Conservation (phyloP, 2,888 invertebrate genomes). For the Ophion slaviceki region DNA sequence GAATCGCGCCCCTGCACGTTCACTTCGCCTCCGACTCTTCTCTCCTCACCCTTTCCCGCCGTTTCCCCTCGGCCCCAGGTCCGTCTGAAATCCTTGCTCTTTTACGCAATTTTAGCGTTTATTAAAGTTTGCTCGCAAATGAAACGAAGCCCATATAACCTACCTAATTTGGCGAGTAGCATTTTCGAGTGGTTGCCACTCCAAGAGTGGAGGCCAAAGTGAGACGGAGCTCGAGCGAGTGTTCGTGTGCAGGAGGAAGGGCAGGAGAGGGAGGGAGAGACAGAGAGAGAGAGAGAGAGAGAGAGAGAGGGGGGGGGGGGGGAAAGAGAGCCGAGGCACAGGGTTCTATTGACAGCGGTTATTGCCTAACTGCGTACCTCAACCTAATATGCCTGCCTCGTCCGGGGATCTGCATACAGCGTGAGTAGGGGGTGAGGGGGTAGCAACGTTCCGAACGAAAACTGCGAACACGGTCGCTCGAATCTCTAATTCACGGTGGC, state of each 20-base stretch:
- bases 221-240: conserved; percentile 69
- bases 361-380: conserved; percentile 84
- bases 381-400: conserved; percentile 83
- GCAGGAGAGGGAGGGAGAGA: conserved; percentile 36
- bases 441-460: conserved; percentile 78
- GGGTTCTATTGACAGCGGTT: conserved; percentile 84
- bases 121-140: conserved; percentile 84
- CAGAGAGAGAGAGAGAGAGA: conserved; percentile 43
- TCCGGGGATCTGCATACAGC: conserved; percentile 80
- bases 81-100: conserved; percentile 84
- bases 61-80: conserved; percentile 53
- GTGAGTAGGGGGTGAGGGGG: conserved; percentile 58
- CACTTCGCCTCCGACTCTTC: conserved; percentile 2
- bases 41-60: conserved; percentile 9
- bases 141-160: conserved; percentile 84
- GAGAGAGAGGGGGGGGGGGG: conserved; percentile 53
- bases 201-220: conserved; percentile 70
- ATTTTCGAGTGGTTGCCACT: conserved; percentile 83
- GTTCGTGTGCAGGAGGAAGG: conserved; percentile 52
- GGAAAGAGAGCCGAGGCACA: conserved; percentile 72
- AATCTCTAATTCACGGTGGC: conserved; percentile 80
- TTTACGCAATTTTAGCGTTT: conserved; percentile 84
- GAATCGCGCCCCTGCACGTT: conserved; percentile 35
- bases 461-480: conserved; percentile 81
- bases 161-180: conserved; percentile 84